Percentiles rank a stretch among this genome's conserved stretches.
Evolutionary conservation across 2,797 vertebrate species (phyloP).

Genomic region (Lutjanus argentimaculatus): DNA sequence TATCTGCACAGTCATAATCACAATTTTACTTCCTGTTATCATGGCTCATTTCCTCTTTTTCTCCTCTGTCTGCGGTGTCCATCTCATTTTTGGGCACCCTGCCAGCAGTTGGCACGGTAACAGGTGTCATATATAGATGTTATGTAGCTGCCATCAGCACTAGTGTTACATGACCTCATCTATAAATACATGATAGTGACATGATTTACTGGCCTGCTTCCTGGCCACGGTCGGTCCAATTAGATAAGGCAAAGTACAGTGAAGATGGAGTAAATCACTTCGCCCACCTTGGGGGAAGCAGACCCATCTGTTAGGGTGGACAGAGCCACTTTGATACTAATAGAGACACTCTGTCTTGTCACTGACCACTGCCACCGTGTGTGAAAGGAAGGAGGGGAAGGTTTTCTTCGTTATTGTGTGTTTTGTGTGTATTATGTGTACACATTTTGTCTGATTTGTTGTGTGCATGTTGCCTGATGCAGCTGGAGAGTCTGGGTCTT

Average conservation of each 20-base stretch:
- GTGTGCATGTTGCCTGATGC: slow-evolving; percentile 12
- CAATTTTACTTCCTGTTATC: slow-evolving; percentile 8
- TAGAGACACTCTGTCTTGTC: slow-evolving; percentile 73
- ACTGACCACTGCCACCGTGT: slow-evolving; percentile 48
- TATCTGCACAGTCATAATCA: slow-evolving; percentile 8
- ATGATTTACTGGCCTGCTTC: slow-evolving; percentile 64
- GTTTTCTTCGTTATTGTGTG: slow-evolving; percentile 21
- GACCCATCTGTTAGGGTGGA: slow-evolving; percentile 58
- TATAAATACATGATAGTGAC: slow-evolving; percentile 71
- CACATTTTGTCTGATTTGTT: slow-evolving; percentile 25
- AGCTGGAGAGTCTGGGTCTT: slow-evolving; percentile 15
- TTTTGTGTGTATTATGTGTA: slow-evolving; percentile 19
- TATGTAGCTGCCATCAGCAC: slow-evolving; percentile 53
- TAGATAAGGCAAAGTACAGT: slow-evolving; percentile 63
- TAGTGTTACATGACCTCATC: slow-evolving; percentile 60
- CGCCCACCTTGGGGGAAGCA: slow-evolving; percentile 48
- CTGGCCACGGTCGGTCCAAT: slow-evolving; percentile 50
- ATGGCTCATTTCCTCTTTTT: neutral
- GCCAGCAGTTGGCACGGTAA: slow-evolving; percentile 54
- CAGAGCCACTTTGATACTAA: slow-evolving; percentile 65
- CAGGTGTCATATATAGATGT: slow-evolving; percentile 64
- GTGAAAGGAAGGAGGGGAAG: slow-evolving; percentile 2
- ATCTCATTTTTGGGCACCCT: slow-evolving; percentile 17
- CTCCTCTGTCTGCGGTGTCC: slow-evolving; percentile 4
- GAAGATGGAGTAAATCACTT: slow-evolving; percentile 52